Conservation (phyloP, 2,888 invertebrate genomes). For the Lithophane ornitopus region DNA sequence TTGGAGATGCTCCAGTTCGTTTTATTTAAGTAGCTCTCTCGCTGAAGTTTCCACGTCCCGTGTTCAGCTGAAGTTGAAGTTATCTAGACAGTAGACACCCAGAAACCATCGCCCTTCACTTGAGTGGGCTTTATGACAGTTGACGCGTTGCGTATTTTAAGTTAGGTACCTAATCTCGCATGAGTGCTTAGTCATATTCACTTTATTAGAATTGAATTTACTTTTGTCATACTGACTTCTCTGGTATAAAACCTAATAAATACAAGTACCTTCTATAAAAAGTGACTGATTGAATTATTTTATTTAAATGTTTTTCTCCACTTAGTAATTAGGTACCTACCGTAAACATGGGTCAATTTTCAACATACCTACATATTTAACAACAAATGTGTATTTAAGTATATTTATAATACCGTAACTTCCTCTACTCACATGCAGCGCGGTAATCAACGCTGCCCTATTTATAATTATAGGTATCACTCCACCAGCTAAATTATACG, state of each 20-base stretch:
- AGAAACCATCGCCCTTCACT: constrained; percentile 30
- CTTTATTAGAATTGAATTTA: constrained; percentile 1
- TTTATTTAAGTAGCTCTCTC: constrained; percentile 70
- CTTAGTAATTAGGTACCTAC: background rate
- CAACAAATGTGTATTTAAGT: background rate
- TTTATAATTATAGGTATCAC: constrained; percentile 42
- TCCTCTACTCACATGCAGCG: constrained; percentile 21
- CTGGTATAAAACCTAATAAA: background rate
- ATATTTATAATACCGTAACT: background rate
- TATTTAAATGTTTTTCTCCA: background rate
- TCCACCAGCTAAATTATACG: constrained; percentile 10
- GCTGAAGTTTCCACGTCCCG: constrained; percentile 52
- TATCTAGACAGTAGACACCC: constrained; percentile 53
- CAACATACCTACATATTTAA: background rate
- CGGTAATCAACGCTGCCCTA: constrained; percentile 24
- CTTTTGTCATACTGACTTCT: background rate
- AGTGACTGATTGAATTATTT: background rate
- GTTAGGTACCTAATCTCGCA: constrained; percentile 11
- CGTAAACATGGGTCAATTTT: background rate
- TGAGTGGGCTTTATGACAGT: constrained; percentile 40
- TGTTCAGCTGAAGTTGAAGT: constrained; percentile 53
- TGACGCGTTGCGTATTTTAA: constrained; percentile 47
- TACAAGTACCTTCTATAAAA: background rate
- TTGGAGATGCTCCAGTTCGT: constrained; percentile 71
- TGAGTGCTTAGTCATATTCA: constrained; percentile 7